Evolutionary conservation across 2,113 vertebrate species (phyloP).

Genomic region (Acinonyx jubatus): DNA sequence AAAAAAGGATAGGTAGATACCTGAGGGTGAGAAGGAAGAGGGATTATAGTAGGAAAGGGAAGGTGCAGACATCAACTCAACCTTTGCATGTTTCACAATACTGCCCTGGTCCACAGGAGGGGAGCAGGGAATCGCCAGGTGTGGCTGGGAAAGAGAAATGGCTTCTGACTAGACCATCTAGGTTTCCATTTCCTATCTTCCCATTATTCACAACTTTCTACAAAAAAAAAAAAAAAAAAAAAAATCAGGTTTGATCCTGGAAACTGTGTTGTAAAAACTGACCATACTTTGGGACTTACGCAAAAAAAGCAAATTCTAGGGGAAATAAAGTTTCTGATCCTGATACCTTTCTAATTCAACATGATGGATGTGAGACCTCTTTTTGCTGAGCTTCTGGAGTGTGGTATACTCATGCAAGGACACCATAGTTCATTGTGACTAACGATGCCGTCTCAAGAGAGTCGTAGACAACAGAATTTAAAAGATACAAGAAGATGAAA

Average conservation of each 20-base stretch:
- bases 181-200: background rate
- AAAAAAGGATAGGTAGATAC: background rate
- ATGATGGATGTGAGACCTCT: background rate
- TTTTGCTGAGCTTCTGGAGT: background rate
- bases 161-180: background rate
- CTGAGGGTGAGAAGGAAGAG: background rate
- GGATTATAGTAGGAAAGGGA: background rate
- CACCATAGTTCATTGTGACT: background rate
- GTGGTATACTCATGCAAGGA: background rate
- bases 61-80: background rate
- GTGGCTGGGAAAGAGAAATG: slow-evolving; percentile 1
- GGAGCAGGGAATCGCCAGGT: background rate
- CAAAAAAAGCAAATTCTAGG: slow-evolving; percentile 1
- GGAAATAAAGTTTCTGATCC: background rate
- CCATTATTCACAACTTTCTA: background rate
- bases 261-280: background rate
- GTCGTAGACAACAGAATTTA: background rate
- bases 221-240: background rate
- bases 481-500: slow-evolving; percentile 6
- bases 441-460: background rate
- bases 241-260: background rate
- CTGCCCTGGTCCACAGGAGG: background rate
- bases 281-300: background rate
- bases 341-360: slow-evolving; percentile 30
- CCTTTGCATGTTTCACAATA: background rate